A percentile compares a stretch with the other conserved stretches of the same genome.
These are phyloP conservation scores for Hydroisotoma schaefferi DNA, from an alignment of 2,888 invertebrate genomes.

Conservation along the genomic window DNA sequence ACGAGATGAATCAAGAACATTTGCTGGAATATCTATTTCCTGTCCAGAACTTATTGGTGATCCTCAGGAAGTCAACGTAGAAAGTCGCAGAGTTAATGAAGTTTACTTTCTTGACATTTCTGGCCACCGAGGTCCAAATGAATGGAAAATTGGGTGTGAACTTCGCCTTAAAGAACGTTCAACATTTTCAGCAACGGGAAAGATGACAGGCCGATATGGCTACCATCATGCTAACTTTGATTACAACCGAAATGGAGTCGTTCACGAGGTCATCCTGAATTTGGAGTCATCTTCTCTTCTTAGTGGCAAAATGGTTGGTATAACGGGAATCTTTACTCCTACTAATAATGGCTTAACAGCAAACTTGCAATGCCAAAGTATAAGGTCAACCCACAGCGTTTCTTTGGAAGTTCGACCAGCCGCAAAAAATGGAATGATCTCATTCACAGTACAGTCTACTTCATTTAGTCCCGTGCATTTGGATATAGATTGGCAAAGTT, in stretches of 20 bases:
- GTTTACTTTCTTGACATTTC: constrained; percentile 14
- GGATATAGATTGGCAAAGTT: constrained; percentile 26
- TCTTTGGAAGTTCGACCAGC: constrained; percentile 5
- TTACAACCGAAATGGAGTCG: constrained; percentile 1
- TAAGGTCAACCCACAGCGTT: constrained; percentile 33
- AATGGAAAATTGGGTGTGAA: constrained; percentile 30
- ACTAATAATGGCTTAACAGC: constrained; percentile 23
- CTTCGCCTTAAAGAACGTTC: not conserved
- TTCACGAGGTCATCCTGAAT: constrained; percentile 29
- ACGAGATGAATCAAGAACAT: not conserved
- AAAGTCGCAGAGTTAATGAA: not conserved
- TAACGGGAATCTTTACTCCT: constrained; percentile 16
- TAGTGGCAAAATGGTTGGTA: constrained; percentile 38
- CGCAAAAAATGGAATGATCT: constrained; percentile 20
- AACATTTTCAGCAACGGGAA: not conserved
- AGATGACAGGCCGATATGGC: constrained; percentile 33
- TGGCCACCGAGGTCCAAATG: constrained; percentile 15
- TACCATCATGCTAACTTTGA: constrained; percentile 25
- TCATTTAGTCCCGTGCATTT: constrained; percentile 30
- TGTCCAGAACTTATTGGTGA: constrained; percentile 24
- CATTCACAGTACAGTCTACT: constrained; percentile 44
- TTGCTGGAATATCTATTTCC: constrained; percentile 18
- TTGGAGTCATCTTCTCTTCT: constrained; percentile 40
- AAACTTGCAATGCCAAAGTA: constrained; percentile 39
- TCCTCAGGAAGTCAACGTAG: constrained; percentile 27